Evolutionary conservation across 2,797 vertebrate species (phyloP).

Genomic region (Serranus cabrilla): DNA sequence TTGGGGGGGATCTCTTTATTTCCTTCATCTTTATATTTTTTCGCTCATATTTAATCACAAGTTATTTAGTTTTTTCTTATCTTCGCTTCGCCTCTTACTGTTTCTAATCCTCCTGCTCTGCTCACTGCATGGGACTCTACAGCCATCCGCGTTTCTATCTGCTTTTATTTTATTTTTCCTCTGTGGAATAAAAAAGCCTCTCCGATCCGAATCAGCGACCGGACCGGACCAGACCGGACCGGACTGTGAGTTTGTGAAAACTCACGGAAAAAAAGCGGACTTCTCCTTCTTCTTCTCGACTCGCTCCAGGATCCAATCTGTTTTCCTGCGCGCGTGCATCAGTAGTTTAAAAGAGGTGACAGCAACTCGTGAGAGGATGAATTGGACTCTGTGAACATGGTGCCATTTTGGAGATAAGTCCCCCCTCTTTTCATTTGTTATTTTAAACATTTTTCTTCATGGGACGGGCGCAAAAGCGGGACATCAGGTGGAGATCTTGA

Average conservation of each 20-base stretch:
- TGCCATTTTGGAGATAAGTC: conserved; percentile 72
- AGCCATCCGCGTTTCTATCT: conserved; percentile 42
- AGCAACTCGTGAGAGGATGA: conserved; percentile 69
- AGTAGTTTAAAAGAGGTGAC: conserved; percentile 34
- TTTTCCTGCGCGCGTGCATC: conserved; percentile 5
- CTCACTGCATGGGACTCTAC: conserved; percentile 66
- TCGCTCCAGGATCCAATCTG: conserved; percentile 9
- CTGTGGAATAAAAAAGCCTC: background rate
- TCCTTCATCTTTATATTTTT: conserved; percentile 54
- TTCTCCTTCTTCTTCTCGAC: background rate
- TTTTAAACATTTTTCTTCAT: conserved; percentile 41
- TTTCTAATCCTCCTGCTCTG: conserved; percentile 51
- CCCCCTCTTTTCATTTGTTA: background rate
- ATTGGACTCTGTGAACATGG: conserved; percentile 57
- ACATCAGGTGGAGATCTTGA: conserved; percentile 56
- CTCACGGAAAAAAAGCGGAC: conserved; percentile 3
- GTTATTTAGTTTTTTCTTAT: conserved; percentile 23
- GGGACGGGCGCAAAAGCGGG: conserved; percentile 43
- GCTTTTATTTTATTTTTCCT: conserved; percentile 38
- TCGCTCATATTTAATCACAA: conserved; percentile 48
- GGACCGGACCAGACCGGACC: background rate
- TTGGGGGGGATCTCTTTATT: conserved; percentile 65
- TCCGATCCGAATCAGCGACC: background rate
- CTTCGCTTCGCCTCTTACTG: conserved; percentile 33
- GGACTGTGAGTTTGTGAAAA: background rate